A percentile compares a stretch with the other conserved stretches of the same genome.
Conservation (phyloP, 2,113 vertebrate species). For the Anoplopoma fimbria region DNA sequence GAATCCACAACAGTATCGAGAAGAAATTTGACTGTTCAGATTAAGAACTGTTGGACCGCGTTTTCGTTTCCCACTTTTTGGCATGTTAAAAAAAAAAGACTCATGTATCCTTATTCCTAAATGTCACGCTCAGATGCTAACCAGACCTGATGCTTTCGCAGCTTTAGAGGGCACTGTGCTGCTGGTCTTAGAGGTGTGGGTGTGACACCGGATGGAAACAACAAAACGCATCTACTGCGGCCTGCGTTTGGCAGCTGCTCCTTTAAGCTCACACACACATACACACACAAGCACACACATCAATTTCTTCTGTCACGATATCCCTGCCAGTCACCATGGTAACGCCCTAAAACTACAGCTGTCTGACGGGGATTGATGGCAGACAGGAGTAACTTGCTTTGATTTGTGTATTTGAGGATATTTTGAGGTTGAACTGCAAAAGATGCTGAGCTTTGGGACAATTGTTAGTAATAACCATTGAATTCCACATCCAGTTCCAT, state of each 20-base stretch:
- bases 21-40: neutral
- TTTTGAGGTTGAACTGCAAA: neutral
- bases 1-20: neutral
- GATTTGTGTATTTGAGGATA: slow-evolving; percentile 17
- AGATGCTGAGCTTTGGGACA: slow-evolving; percentile 30
- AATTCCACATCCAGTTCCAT: slow-evolving; percentile 10
- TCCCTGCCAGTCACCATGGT: slow-evolving; percentile 76
- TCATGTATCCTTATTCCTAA: slow-evolving; percentile 17
- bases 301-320: slow-evolving; percentile 71
- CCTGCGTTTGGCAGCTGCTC: slow-evolving; percentile 67
- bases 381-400: slow-evolving; percentile 36
- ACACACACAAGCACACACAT: slow-evolving; percentile 38
- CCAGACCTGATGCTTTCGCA: slow-evolving; percentile 29
- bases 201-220: slow-evolving; percentile 48
- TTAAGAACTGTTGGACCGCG: neutral
- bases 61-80: slow-evolving; percentile 19
- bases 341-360: slow-evolving; percentile 75
- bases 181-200: slow-evolving; percentile 43
- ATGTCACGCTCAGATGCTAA: slow-evolving; percentile 61
- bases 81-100: neutral
- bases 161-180: slow-evolving; percentile 21
- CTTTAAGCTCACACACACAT: slow-evolving; percentile 48
- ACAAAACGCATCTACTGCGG: slow-evolving; percentile 13
- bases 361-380: slow-evolving; percentile 58
- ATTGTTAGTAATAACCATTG: slow-evolving; percentile 1